Percentiles rank a stretch among this genome's conserved stretches.
Conservation (phyloP, 2,888 invertebrate species). For the Thecophora atra region DNA sequence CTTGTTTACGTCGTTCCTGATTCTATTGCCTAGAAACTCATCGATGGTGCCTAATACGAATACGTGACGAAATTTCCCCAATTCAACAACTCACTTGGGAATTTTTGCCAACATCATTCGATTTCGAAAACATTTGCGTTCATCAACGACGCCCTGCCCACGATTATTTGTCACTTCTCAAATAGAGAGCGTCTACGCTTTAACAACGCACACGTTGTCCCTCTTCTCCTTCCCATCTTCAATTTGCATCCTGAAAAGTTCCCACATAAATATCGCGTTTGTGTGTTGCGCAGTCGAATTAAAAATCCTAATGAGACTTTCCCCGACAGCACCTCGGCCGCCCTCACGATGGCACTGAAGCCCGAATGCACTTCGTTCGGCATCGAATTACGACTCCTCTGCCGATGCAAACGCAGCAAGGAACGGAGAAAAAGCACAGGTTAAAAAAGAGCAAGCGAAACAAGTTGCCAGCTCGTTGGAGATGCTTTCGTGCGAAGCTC, state of each 20-base stretch:
- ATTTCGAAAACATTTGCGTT: conserved; percentile 13
- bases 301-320: conserved; percentile 26
- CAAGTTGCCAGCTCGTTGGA: not conserved
- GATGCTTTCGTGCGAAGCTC: conserved; percentile 5
- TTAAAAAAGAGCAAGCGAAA: not conserved
- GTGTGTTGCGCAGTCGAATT: conserved; percentile 39
- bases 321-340: not conserved
- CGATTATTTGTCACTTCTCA: conserved; percentile 11
- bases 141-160: not conserved
- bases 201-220: conserved; percentile 3
- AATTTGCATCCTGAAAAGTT: conserved; percentile 44
- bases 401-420: not conserved
- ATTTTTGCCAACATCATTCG: not conserved
- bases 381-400: conserved; percentile 22
- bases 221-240: not conserved
- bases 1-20: conserved; percentile 12
- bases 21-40: not conserved
- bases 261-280: conserved; percentile 62
- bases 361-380: conserved; percentile 53
- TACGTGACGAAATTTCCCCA: not conserved
- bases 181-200: not conserved
- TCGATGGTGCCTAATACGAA: not conserved
- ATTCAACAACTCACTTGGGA: not conserved
- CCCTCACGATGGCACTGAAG: conserved; percentile 44
- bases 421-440: not conserved